Base-by-base conservation (phyloP, 2,113 vertebrate genomes). In the Pteruthius melanotis region DNA sequence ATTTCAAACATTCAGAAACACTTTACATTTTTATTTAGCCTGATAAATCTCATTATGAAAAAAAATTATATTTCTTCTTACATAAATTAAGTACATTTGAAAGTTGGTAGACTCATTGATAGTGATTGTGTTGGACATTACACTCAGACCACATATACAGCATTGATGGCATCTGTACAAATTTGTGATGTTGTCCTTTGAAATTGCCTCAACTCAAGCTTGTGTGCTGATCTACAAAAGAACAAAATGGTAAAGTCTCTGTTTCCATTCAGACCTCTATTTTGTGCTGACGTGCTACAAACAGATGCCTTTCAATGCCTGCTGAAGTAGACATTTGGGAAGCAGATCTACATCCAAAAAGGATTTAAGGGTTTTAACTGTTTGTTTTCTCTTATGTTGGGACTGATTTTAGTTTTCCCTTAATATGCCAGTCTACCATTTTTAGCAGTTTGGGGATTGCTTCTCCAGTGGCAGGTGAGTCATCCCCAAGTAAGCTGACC, bases 401-500 rank as follows among this genome's bases (percentile, higher is more conserved):
- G 10, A 37, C 47, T 75, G 64, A 59, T 90, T 77, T 93, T 56
- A 15, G 9, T 66, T 87, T 89, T 64, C 21, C 52, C 13, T 80
- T 85, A 65, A 33, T 45, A 69, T 49, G 17, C 45, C 47, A 28
- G 30, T 39, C 60, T 77, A 74, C 50, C 59, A 3, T 64, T 94
- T 90, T 94, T 68, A 92, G 35, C 33, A 26, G 35, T 83, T 81
- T 16, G 40, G 80, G 72, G 64, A 7, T 37, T 92, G 60, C 76
- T 83, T 52, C 66, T 92, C 63, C 61, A 77, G 64, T 70, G 47
- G 59, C 68, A 93, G 60, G 35, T 95, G 95, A 93, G 52, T 97
- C 94, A 89, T 92, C 35, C 31, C 22, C 17, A 72, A 84, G 56
- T 54, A 86, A 95, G 30, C 11, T 91, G 89, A 94, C 89, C 20